A percentile compares a stretch with the other conserved stretches of the same genome.
phyloP scores from a whole-genome alignment of 2,113 vertebrate species.

The Empidonax alnorum region DNA sequence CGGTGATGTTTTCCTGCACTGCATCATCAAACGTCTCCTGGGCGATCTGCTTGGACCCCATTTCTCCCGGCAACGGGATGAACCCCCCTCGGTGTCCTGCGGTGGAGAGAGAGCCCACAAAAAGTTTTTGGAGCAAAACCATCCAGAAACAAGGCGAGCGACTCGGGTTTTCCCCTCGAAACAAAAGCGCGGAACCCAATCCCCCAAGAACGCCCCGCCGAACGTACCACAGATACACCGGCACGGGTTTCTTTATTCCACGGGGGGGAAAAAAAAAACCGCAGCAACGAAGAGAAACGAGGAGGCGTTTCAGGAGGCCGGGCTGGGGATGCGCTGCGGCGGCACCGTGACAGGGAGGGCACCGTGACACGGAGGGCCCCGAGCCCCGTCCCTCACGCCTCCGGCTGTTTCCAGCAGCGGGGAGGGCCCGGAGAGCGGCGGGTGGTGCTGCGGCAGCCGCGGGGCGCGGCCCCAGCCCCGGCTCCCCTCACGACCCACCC shows the following conservation, averaged over 20 bases:
- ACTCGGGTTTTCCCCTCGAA: neutral
- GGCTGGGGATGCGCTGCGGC: neutral
- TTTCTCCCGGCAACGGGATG: neutral
- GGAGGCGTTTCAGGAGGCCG: fast-evolving
- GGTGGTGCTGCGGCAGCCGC: fast-evolving
- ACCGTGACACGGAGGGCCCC: no score
- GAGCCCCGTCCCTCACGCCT: no score
- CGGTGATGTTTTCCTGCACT: conserved; percentile 88
- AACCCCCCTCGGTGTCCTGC: neutral
- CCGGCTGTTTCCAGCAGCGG: fast-evolving
- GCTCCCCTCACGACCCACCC: neutral
- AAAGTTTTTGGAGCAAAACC: neutral
- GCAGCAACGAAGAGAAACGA: fast-evolving
- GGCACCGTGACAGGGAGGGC: neutral
- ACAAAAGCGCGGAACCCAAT: neutral
- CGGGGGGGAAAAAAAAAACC: fast-evolving
- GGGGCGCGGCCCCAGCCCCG: no score
- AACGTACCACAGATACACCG: no score
- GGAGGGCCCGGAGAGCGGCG: no score
- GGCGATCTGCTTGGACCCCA: conserved; percentile 86
- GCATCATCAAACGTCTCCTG: conserved; percentile 94
- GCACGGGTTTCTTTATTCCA: fast-evolving
- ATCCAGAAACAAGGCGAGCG: fast-evolving
- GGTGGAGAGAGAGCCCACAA: neutral
- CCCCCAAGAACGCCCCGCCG: fast-evolving